These are phyloP conservation scores for Danio choprae DNA, from an alignment of 2,797 vertebrate species.

Conservation along the genomic window DNA sequence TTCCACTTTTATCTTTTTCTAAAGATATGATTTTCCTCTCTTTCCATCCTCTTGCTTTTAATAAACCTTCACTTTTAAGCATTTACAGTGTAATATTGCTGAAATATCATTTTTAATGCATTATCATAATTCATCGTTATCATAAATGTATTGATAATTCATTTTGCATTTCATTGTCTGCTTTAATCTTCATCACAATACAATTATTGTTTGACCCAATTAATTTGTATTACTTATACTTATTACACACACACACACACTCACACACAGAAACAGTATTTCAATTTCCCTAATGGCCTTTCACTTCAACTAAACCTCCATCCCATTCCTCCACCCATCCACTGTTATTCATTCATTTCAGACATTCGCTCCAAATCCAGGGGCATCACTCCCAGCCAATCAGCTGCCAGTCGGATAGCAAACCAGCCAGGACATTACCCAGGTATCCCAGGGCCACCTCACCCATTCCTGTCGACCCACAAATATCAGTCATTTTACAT, in stretches of 20 bases:
- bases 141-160: neutral
- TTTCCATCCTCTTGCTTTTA: conserved; percentile 7
- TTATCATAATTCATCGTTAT: neutral
- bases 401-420: conserved; percentile 76
- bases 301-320: conserved; percentile 15
- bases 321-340: conserved; percentile 38
- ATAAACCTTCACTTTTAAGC: neutral
- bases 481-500: conserved; percentile 39
- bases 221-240: neutral
- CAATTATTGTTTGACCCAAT: neutral
- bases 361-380: conserved; percentile 81
- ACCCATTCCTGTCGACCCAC: conserved; percentile 43
- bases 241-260: neutral
- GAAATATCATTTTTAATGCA: neutral
- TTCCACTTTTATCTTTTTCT: neutral
- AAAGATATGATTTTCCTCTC: neutral
- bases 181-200: neutral
- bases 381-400: conserved; percentile 74
- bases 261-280: neutral
- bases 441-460: conserved; percentile 74
- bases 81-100: neutral
- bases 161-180: neutral
- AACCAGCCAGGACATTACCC: conserved; percentile 69
- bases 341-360: conserved; percentile 75
- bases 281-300: conserved; percentile 6